These are phyloP conservation scores for Rapana venosa DNA, from an alignment of 2,888 invertebrate species.

Conservation along the genomic window DNA sequence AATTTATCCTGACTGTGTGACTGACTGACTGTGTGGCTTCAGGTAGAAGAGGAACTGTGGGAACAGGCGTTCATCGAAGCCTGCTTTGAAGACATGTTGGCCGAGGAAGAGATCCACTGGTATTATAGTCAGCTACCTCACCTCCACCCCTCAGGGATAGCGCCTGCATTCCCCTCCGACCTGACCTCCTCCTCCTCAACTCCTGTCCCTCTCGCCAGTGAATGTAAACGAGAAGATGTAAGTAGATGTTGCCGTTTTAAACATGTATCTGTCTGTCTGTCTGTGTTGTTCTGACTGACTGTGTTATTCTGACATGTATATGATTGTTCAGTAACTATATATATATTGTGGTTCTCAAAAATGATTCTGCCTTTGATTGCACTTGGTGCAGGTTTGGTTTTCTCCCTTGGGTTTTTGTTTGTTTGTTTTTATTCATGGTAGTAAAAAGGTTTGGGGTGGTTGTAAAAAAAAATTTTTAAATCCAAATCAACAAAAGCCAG, in stretches of 20 bases:
- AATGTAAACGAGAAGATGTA: conserved; percentile 29
- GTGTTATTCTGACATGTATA: no score
- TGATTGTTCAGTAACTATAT: no score
- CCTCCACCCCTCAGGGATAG: background rate
- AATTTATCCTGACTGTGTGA: background rate
- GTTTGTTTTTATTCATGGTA: no score
- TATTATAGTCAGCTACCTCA: conserved; percentile 42
- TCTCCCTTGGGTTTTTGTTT: no score
- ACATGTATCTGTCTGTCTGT: no score
- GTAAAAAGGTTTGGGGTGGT: no score
- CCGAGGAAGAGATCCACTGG: conserved; percentile 64
- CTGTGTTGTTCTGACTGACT: no score
- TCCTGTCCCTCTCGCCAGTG: background rate
- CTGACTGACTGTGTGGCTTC: background rate
- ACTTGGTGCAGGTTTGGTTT: no score
- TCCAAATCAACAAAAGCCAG: no score
- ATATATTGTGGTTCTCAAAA: no score
- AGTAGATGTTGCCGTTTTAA: background rate
- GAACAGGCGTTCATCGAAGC: conserved; percentile 74
- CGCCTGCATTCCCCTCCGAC: background rate
- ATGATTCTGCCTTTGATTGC: no score
- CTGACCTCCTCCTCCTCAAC: background rate
- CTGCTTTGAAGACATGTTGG: conserved; percentile 72
- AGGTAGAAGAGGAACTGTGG: conserved; percentile 73
- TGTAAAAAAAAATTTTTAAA: no score